Base-by-base conservation (phyloP, 2,888 invertebrate species). In the Drepana falcataria region DNA sequence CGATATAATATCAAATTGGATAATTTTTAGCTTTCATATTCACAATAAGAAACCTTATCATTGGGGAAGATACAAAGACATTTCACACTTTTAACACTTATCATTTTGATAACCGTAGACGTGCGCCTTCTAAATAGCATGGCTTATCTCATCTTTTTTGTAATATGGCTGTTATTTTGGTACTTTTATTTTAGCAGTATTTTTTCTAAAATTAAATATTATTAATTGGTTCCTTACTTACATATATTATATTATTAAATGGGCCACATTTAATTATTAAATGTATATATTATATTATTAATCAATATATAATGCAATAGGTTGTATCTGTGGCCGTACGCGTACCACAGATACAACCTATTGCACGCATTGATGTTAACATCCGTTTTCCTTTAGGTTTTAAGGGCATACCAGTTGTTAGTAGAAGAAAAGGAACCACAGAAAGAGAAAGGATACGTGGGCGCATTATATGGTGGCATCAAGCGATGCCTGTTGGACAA, bases 401-500 rank as follows among this genome's bases (percentile, higher is more conserved):
- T 94, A 73, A 92, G 94, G 78, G 98, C 98, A 54, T 98, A 97
- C 85, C 95, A 95, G 71, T 92, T 98, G 68, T 91, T 98, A 76
- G 95, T 97, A 35, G 96, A 95, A 80, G 96, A 96, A 73, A 93
- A 93, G 49, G 96, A 97, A 68, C 95, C 95, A 57, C 92, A 94
- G 52, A 95, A 96, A 79, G 98, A 98, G 79, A 97, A 96, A 77
- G 97, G 97, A 48, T 98, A 96, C 80, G 96, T 97, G 47, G 94
- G 96, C 41, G 94, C 95, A 58, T 88, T 98, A 59, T 98, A 98
- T 78, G 94, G 95, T 41, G 97, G 97, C 59, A 96, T 98, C 68
- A 95, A 95, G 77, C 93, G 96, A 67, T 98, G 98, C 85, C 93
- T 96, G 64, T 93, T 95, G 59, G 96, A 97, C 69, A 94, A 95